Base-by-base conservation (phyloP, 2,888 invertebrate genomes). In the Steinernema hermaphroditum region DNA sequence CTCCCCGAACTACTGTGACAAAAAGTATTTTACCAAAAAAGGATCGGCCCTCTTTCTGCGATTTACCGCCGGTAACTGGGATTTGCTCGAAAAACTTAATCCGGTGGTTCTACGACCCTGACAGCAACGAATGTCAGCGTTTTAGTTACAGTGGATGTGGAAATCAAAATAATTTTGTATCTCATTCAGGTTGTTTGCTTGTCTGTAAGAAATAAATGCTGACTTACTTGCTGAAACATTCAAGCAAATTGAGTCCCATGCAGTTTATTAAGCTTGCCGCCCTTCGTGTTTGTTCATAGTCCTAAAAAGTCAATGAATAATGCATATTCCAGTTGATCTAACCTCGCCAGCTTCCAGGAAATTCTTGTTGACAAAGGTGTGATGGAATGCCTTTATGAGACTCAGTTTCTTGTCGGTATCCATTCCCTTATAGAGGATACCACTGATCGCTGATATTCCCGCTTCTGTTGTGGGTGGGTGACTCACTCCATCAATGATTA, bases 361-460 rank as follows among this genome's bases (percentile, higher is more conserved):
- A 9, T 76, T 73, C 37, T 77, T 81, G 16, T 69, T 54, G 6
- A 75, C 32, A 32, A 81, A 50, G 19, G 78, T 77, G 9, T 74
- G 22, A 43, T 74, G 49, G 1, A 81, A 41, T 27, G 78, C 76
- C 4, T 77, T 29, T 1, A 90, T 87, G 12, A 90, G 86, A 75
- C 88, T 87, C 0, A 88, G 87, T 82, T 90, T 90, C 43, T 88
- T 88, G 14, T 88, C 78, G 0, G 90, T 89, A n/a, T 90, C 90
- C 90, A 90, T 90, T 76, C 90, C 90, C 82, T 90, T 90, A 73
- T 87, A 87, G 62, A 90, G 85, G 46, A 90, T 88, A 74, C 89
- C 89, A 44, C 87, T 87, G 54, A 90, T 87, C 77, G 90, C 90
- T 76, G 90, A 89, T 70, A 89, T 89, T 0, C 90, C 89, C 43